Evolutionary conservation across 2,113 vertebrate species (phyloP).

Genomic region (Riparia riparia): DNA sequence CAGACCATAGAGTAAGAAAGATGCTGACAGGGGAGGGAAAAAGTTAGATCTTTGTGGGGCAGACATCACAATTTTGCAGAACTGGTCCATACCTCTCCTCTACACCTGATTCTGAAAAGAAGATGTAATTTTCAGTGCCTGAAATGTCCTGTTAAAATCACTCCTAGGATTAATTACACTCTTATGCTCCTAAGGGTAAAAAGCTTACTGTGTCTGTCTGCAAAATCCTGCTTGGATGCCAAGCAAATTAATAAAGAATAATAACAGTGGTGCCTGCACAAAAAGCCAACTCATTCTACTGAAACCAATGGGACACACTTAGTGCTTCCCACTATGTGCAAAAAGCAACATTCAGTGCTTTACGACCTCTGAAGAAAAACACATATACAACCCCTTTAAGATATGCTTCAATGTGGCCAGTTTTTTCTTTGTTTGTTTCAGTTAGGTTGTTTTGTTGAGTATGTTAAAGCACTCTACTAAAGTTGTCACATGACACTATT

Average conservation of each 20-base stretch:
- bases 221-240: slow-evolving; percentile 23
- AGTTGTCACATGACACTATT: neutral
- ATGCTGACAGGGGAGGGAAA: neutral
- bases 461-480: neutral
- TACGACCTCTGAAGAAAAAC: neutral
- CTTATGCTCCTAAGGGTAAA: neutral
- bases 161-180: slow-evolving; percentile 17
- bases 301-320: neutral
- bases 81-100: neutral
- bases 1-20: fast-evolving
- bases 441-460: neutral
- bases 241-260: slow-evolving; percentile 38
- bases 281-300: neutral
- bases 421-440: neutral
- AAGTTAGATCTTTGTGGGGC: neutral
- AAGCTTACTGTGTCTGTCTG: neutral
- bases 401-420: neutral
- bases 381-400: neutral
- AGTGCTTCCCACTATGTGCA: neutral
- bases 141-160: neutral
- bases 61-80: neutral
- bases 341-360: neutral
- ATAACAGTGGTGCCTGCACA: neutral
- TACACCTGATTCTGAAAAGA: neutral
- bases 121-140: neutral